Conservation (phyloP, 1,140 invertebrate species). For the Brachionus asplanchnoidis region DNA sequence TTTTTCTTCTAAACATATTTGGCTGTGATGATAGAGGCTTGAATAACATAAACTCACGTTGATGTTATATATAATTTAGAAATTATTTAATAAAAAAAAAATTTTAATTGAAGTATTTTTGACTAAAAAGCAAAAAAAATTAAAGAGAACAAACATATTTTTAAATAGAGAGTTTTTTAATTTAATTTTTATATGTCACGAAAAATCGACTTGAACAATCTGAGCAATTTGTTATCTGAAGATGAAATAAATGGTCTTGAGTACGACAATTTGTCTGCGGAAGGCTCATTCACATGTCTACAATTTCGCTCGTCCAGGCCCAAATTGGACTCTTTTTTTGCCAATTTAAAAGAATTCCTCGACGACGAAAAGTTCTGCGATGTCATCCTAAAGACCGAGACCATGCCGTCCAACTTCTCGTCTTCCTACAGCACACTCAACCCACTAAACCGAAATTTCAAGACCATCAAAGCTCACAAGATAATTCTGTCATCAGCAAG, state of each 20-base stretch:
- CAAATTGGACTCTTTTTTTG: neutral
- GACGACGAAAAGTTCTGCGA: slow-evolving; percentile 77
- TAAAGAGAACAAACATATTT: slow-evolving; percentile 5
- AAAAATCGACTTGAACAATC: slow-evolving; percentile 11
- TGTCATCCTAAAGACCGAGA: slow-evolving; percentile 50
- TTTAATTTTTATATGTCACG: neutral
- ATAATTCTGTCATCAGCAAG: slow-evolving; percentile 54
- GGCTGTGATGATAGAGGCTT: neutral
- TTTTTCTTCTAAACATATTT: neutral
- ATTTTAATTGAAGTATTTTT: neutral
- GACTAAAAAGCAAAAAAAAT: neutral
- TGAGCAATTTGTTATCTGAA: neutral
- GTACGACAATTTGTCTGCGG: neutral
- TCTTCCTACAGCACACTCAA: neutral
- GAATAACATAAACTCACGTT: neutral
- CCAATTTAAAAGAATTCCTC: slow-evolving; percentile 71
- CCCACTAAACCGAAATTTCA: neutral
- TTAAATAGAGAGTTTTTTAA: neutral
- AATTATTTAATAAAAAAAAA: neutral
- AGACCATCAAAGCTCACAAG: slow-evolving; percentile 49
- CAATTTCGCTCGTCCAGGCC: neutral
- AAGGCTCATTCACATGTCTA: neutral
- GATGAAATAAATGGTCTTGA: slow-evolving; percentile 6
- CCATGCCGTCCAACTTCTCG: slow-evolving; percentile 45
- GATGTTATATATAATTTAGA: neutral